phyloP scores from a whole-genome alignment of 1,140 invertebrate genomes.

The Apolygus lucorum region DNA sequence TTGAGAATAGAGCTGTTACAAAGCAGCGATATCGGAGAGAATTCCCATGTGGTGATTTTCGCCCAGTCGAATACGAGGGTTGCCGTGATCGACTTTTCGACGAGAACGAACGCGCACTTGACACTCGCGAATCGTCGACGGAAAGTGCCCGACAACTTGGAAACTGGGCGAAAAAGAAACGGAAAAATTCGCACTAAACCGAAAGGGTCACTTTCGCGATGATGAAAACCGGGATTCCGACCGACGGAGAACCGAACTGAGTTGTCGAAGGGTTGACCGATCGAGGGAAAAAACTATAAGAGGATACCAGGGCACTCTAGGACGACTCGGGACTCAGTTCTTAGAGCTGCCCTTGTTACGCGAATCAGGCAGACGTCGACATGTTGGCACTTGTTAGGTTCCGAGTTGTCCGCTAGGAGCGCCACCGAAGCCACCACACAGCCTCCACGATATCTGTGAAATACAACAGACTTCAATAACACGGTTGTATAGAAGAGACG shows the following conservation, averaged over 20 bases:
- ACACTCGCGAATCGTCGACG: not conserved
- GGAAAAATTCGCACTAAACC: no score
- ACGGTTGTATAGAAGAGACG: no score
- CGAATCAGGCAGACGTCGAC: slow-evolving; percentile 16
- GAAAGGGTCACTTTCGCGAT: no score
- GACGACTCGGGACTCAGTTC: not conserved
- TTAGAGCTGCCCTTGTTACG: slow-evolving; percentile 1
- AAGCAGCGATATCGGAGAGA: not conserved
- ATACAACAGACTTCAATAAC: no score
- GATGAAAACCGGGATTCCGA: no score
- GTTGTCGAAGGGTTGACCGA: no score
- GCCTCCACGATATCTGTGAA: not conserved
- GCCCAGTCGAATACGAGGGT: not conserved
- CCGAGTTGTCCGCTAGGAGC: not conserved
- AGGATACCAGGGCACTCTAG: not conserved
- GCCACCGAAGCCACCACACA: not conserved
- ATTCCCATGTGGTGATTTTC: not conserved
- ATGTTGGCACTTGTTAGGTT: slow-evolving; percentile 13
- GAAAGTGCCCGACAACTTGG: not conserved
- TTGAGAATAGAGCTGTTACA: not conserved
- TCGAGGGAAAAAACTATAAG: no score
- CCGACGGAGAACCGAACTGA: no score
- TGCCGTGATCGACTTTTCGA: not conserved
- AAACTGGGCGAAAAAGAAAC: no score
- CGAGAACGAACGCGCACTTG: not conserved